Percentiles rank a stretch among this genome's conserved stretches.
Evolutionary conservation across 2,797 vertebrate genomes (phyloP).

Genomic region (Austrolebias charrua): DNA sequence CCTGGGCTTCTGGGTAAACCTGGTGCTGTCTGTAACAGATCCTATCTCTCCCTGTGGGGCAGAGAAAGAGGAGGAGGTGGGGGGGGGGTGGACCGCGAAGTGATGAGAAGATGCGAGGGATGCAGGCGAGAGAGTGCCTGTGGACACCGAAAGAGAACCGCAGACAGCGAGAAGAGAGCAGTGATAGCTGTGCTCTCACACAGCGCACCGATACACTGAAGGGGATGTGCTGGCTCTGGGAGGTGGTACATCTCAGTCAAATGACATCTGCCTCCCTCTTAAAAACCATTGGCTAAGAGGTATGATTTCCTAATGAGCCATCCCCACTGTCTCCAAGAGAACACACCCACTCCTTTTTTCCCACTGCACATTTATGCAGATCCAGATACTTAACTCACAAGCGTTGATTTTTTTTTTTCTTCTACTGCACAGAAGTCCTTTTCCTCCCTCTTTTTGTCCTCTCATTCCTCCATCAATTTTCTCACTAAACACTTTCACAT

Average conservation of each 20-base stretch:
- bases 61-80: slow-evolving; percentile 40
- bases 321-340: slow-evolving; percentile 74
- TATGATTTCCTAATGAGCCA: slow-evolving; percentile 80
- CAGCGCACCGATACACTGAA: slow-evolving; percentile 70
- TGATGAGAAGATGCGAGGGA: slow-evolving; percentile 15
- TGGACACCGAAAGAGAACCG: slow-evolving; percentile 37
- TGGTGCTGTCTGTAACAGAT: slow-evolving; percentile 65
- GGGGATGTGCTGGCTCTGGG: slow-evolving; percentile 69
- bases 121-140: slow-evolving; percentile 51
- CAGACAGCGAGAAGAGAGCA: slow-evolving; percentile 47
- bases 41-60: slow-evolving; percentile 63
- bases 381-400: slow-evolving; percentile 8
- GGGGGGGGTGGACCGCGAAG: neutral
- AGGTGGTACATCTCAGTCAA: slow-evolving; percentile 81
- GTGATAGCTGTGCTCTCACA: slow-evolving; percentile 68
- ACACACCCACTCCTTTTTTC: slow-evolving; percentile 65
- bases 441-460: slow-evolving; percentile 38
- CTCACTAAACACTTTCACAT: slow-evolving; percentile 27
- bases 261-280: slow-evolving; percentile 81
- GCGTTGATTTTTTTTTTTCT: neutral
- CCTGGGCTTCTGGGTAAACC: slow-evolving; percentile 64
- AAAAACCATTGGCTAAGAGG: slow-evolving; percentile 82
- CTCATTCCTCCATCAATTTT: slow-evolving; percentile 33
- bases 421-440: slow-evolving; percentile 30
- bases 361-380: slow-evolving; percentile 36